phyloP scores from a whole-genome alignment of 2,797 vertebrate species.

The Chelidonichthys spinosus region DNA sequence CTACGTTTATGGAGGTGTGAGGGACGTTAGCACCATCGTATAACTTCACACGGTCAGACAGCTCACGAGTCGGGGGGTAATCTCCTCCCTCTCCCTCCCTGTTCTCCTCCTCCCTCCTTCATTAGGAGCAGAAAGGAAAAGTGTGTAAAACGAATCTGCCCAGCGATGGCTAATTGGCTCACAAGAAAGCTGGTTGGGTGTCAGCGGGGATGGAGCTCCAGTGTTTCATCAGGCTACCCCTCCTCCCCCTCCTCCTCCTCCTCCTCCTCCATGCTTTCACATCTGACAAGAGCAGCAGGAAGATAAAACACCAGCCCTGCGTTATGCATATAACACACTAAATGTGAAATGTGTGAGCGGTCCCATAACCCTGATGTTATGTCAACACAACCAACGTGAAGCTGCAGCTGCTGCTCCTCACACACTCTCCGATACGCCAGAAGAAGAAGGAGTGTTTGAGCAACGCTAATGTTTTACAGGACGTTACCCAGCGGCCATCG shows the following conservation, averaged over 20 bases:
- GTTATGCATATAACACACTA: constrained; percentile 22
- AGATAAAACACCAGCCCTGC: constrained; percentile 36
- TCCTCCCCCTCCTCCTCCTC: neutral
- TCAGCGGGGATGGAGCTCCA: constrained; percentile 44
- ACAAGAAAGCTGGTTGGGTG: constrained; percentile 56
- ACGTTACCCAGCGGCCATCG: neutral
- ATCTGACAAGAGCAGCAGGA: constrained; percentile 45
- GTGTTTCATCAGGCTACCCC: constrained; percentile 2
- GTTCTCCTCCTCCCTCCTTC: constrained; percentile 37
- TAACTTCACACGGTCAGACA: no score
- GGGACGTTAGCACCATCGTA: neutral
- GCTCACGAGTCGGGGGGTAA: neutral
- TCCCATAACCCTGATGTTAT: no score
- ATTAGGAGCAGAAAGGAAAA: constrained; percentile 54
- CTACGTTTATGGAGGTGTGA: constrained; percentile 3
- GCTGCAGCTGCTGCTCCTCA: constrained; percentile 26
- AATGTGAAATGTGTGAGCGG: no score
- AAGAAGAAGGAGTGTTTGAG: constrained; percentile 17
- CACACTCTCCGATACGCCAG: constrained; percentile 4
- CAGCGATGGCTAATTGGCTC: constrained; percentile 72
- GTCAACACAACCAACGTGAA: neutral
- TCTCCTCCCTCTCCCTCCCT: constrained; percentile 14
- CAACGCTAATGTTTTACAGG: constrained; percentile 55
- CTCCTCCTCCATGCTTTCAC: constrained; percentile 16
- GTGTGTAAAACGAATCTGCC: constrained; percentile 53